Percentiles rank a stretch among this genome's conserved stretches.
These are phyloP conservation scores for Dastarcus helophoroides DNA, from an alignment of 2,888 invertebrate genomes.

Conservation along the genomic window DNA sequence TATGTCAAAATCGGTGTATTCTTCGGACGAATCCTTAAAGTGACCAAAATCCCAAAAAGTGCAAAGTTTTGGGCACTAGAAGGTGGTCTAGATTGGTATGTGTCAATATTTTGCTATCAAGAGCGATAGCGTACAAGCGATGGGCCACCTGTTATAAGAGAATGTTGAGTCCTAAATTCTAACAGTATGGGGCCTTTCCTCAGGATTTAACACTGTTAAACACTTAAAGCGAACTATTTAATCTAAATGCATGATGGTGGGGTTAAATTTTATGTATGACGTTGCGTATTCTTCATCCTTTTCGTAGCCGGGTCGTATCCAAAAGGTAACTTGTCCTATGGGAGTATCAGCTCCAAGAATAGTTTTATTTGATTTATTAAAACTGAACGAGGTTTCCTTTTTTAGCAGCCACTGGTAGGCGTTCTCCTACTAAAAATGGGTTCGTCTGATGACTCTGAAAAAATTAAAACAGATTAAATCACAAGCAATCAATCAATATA, in stretches of 20 bases:
- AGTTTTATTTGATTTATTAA: conserved; percentile 11
- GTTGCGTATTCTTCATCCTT: conserved; percentile 12
- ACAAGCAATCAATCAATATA: too few species aligned
- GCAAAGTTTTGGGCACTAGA: too few species aligned
- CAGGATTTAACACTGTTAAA: conserved; percentile 14
- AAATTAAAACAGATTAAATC: conserved; percentile 15
- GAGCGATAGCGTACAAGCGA: conserved; percentile 3
- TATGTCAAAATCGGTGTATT: too few species aligned
- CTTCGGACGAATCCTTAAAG: too few species aligned
- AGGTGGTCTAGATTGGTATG: conserved; percentile 9
- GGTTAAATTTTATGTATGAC: conserved; percentile 7
- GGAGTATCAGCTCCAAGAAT: not conserved
- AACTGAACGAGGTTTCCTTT: conserved; percentile 64
- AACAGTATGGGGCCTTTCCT: conserved; percentile 31
- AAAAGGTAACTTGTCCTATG: conserved; percentile 2
- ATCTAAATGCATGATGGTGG: conserved; percentile 3
- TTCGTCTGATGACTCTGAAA: conserved; percentile 54
- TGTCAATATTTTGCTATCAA: conserved; percentile 3
- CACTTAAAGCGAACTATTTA: conserved; percentile 10
- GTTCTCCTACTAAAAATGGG: conserved; percentile 76
- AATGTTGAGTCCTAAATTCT: conserved; percentile 25
- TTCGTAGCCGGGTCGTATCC: conserved; percentile 19
- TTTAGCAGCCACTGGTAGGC: conserved; percentile 84
- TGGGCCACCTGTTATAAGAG: conserved; percentile 18
- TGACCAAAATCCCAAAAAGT: too few species aligned